Conservation (phyloP, 1,140 invertebrate genomes). For the Medauroidea extradentata region DNA sequence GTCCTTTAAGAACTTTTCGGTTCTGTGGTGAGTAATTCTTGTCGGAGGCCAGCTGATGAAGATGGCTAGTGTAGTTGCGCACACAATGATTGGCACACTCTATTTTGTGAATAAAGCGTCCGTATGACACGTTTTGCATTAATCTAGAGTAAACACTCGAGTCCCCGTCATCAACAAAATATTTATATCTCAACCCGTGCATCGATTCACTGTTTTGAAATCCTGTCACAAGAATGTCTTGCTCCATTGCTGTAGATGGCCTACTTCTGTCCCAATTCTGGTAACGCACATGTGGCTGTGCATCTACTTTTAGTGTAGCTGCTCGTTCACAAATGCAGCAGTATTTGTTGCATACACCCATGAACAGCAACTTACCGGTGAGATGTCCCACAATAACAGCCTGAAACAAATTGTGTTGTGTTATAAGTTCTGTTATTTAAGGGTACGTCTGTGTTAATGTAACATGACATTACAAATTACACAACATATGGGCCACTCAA, state of each 20-base stretch:
- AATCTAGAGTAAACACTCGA: background rate
- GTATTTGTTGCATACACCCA: too few relatives aligned
- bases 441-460: too few relatives aligned
- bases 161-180: conserved; percentile 16
- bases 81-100: conserved; percentile 16
- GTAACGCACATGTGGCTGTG: too few relatives aligned
- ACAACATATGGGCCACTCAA: too few relatives aligned
- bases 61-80: background rate
- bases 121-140: background rate
- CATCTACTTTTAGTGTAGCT: too few relatives aligned
- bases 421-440: too few relatives aligned
- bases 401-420: too few relatives aligned
- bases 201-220: background rate
- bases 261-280: too few relatives aligned
- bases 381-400: too few relatives aligned
- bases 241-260: background rate
- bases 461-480: too few relatives aligned
- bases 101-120: conserved; percentile 1
- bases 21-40: background rate
- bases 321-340: too few relatives aligned
- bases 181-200: background rate
- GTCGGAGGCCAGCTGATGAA: conserved; percentile 1
- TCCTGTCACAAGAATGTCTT: background rate
- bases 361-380: too few relatives aligned
- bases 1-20: background rate